Evolutionary conservation across 1,140 invertebrate species (phyloP).

Genomic region (Andricus grossulariae): DNA sequence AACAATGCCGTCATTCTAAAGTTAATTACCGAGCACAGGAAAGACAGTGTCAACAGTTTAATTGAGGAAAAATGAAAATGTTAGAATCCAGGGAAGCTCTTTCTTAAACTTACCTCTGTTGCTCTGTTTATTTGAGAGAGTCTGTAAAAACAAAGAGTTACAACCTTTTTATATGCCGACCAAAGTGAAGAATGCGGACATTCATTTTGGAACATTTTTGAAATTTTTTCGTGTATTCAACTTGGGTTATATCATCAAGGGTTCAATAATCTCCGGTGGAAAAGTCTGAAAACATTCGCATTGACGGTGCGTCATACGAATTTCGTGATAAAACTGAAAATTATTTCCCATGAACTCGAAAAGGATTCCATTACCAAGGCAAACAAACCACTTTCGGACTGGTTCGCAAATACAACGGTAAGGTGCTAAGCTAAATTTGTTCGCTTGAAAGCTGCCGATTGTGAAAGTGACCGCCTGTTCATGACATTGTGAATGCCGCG

Average conservation of each 20-base stretch:
- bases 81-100: background rate
- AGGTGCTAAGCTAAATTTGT: slow-evolving; percentile 26
- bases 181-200: no score
- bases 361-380: slow-evolving; percentile 5
- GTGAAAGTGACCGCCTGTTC: slow-evolving; percentile 25
- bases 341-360: slow-evolving; percentile 12
- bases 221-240: background rate
- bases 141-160: no score
- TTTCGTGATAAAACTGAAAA: background rate
- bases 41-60: background rate
- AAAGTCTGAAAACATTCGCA: background rate
- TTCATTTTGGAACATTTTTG: background rate
- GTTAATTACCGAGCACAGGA: slow-evolving; percentile 1
- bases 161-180: no score
- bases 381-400: slow-evolving; percentile 12
- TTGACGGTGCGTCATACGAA: background rate
- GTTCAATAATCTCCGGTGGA: background rate
- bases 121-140: no score
- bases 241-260: background rate
- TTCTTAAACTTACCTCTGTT: background rate
- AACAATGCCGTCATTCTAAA: slow-evolving; percentile 5
- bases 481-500: slow-evolving; percentile 18
- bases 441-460: slow-evolving; percentile 21
- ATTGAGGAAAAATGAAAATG: slow-evolving; percentile 19
- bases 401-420: slow-evolving; percentile 11